Base-by-base conservation (phyloP, 92 coral and sea anemone genomes). In the Micromussa lordhowensis region DNA sequence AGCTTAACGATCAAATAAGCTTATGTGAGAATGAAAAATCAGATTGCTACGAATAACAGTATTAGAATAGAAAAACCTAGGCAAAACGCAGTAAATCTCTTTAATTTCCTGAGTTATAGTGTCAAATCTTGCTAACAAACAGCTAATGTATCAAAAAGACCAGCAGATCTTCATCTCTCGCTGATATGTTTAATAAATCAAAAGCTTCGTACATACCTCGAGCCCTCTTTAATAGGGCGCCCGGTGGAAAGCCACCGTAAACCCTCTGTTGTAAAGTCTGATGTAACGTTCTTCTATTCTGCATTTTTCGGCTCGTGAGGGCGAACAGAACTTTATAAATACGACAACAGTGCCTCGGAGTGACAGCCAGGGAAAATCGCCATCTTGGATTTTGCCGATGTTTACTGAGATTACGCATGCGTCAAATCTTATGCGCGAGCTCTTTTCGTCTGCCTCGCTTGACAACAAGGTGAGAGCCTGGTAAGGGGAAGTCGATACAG, bases 241-340 rank as follows among this genome's bases (percentile, higher is more conserved):
- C 94, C 6, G 95, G 88, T 58, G 94, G 73, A 76, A 90, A 80
- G 57, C 79, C 80, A 36, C 98, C 98, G 68, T 91, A 93, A 63
- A 85, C 91, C 58, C 98, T 91, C 91, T 90, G 91, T 84, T 95
- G 98, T 82, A 95, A 70, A 48, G 93, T 88, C 54, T 85, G 72
- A 53, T 95, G 92, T 82, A 95, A 78, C 40, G 91, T 85, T 58
- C 84, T 87, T 51, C 86, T 87, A 77, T 70, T 74, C 85, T 78
- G 81, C 98, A 95, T 95, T 63, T 88, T 83, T 26, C 14, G 59
- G 44, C 51, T 35, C 34, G 15, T 48, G 5, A 66, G 30, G 69
- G 40, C 24, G 49, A 48, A 77, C 49, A 84, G 79, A 82, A 28
- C 29, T 64, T 77, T 70, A n/a, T 34, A 72, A 72, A 84, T 44